Evolutionary conservation across 2,888 invertebrate genomes (phyloP).

Genomic region (Drosophila kuntzei): DNA sequence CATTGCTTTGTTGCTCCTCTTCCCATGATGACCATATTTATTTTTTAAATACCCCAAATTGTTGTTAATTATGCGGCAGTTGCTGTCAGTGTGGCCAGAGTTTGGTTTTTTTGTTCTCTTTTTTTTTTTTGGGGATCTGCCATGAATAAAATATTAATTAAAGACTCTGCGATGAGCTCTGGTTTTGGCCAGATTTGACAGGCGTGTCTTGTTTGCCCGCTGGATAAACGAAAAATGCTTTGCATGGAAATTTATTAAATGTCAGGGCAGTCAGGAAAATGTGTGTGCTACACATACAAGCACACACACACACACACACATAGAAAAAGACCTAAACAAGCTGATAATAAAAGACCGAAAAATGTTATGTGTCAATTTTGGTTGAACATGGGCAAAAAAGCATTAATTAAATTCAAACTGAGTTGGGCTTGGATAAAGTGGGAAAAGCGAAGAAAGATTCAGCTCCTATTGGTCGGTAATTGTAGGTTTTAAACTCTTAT

Average conservation of each 20-base stretch:
- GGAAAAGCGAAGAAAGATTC: background rate
- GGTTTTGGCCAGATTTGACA: slow-evolving; percentile 44
- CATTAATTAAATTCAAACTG: slow-evolving; percentile 49
- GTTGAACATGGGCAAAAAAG: slow-evolving; percentile 38
- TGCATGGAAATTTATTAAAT: slow-evolving; percentile 71
- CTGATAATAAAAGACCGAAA: slow-evolving; percentile 50
- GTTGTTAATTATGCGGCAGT: slow-evolving; percentile 68
- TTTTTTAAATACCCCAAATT: slow-evolving; percentile 67
- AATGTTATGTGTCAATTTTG: slow-evolving; percentile 64
- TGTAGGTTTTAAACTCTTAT: background rate
- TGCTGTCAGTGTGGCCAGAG: slow-evolving; percentile 42
- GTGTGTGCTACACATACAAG: background rate
- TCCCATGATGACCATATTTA: slow-evolving; percentile 32
- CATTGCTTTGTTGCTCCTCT: slow-evolving; percentile 3
- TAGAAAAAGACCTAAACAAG: slow-evolving; percentile 20
- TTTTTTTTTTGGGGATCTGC: slow-evolving; percentile 16
- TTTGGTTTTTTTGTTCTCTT: slow-evolving; percentile 2
- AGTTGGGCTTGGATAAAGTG: background rate
- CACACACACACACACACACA: slow-evolving; percentile 1
- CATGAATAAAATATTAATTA: slow-evolving; percentile 76
- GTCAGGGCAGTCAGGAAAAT: slow-evolving; percentile 41
- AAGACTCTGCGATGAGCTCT: slow-evolving; percentile 56
- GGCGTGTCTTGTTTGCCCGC: slow-evolving; percentile 33
- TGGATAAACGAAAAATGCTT: slow-evolving; percentile 60
- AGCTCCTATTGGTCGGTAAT: background rate